Evolutionary conservation across 2,113 vertebrate species (phyloP), one percentile per base, ranked within the genome.

Genomic region (Raja brachyura): DNA sequence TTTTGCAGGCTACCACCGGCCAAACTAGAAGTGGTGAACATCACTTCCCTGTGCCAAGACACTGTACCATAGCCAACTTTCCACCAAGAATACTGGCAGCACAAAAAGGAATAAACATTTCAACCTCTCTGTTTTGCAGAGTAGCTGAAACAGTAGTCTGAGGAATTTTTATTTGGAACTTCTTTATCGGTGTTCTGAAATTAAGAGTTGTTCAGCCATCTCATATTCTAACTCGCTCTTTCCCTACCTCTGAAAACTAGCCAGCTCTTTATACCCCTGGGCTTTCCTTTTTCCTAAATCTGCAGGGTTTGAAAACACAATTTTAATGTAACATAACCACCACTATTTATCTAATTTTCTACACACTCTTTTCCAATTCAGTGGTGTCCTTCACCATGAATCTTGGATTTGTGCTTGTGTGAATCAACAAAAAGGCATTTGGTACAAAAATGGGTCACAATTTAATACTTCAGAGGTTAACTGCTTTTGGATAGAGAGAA

Each of bases 1-100:
- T 13, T 61, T 86, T 28, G 16, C 4, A 63, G 28, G 31, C 63
- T 63, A 63, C 83, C 59, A 63, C 28, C 63, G 48, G 13, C 7
- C 59, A 88, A 88, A 66, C 59, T 66, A 18, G 83, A 88, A n/a
- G 56, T 59, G 83, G n/a, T 63, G 59, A 88, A 88, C n/a, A 66
- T 88, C 59, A 77, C n/a, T 86, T n/a, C 83, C 61, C 61, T 88
- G 83, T 88, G 28, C 59, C 83, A 88, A 86, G 28, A 0, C 56
- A 61, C 13, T 31, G 14, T 85, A 83, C 16, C 61, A 18, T 16
- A 63, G 83, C 83, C 83, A 88, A 88, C 83, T 88, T 88, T 88
- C 83, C 59, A 63, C 59, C 14, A 88, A 61, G 83, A 31, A 88
- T 31, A 8, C 28, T 61, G 28, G 28, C 59, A n/a, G 83, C 56